phyloP scores from a whole-genome alignment of 1,140 invertebrate species.

The Cydia pomonella region DNA sequence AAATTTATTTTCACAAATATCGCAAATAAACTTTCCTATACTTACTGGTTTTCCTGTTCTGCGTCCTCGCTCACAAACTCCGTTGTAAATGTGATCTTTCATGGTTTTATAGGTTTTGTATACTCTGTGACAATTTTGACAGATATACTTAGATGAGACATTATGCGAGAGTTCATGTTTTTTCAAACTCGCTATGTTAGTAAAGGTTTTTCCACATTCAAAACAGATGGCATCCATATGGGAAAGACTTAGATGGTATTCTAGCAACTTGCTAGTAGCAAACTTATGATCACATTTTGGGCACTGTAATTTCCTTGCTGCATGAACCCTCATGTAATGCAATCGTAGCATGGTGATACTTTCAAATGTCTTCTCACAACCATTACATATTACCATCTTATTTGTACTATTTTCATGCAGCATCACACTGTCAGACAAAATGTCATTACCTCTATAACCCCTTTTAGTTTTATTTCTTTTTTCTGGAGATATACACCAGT shows the following conservation, averaged over 20 bases:
- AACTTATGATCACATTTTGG: constrained; percentile 61
- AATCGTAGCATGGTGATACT: neutral
- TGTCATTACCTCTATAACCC: neutral
- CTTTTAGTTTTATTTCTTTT: neutral
- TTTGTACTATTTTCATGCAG: neutral
- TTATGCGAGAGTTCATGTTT: constrained; percentile 45
- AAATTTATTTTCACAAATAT: constrained; percentile 63
- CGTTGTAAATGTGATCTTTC: constrained; percentile 43
- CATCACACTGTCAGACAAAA: neutral
- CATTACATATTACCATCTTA: neutral
- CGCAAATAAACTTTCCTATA: constrained; percentile 57
- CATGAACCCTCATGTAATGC: constrained; percentile 39
- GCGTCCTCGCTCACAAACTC: constrained; percentile 44
- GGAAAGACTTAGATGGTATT: constrained; percentile 49
- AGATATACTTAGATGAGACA: constrained; percentile 32
- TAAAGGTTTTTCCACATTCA: constrained; percentile 1
- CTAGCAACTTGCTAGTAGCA: constrained; percentile 57
- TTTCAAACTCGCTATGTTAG: neutral
- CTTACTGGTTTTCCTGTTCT: constrained; percentile 32
- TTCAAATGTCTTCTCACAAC: neutral
- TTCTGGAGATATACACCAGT: neutral
- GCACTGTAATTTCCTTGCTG: constrained; percentile 56
- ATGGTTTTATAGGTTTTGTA: constrained; percentile 51
- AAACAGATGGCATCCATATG: constrained; percentile 46
- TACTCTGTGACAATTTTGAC: constrained; percentile 39